phyloP scores from a whole-genome alignment of 2,888 invertebrate species.

The Caenorhabditis macrosperma region DNA sequence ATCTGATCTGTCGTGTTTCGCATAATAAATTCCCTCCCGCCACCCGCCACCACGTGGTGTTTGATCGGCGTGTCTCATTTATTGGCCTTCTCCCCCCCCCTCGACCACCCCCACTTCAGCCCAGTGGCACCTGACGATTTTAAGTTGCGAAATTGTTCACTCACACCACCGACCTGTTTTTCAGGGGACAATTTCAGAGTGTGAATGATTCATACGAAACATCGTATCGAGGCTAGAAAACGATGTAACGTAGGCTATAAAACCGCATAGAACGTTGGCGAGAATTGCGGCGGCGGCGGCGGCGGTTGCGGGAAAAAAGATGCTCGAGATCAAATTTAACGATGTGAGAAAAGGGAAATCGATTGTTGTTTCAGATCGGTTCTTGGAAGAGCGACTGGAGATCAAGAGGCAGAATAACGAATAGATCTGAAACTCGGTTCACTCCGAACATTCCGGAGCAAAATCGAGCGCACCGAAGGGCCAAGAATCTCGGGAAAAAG shows the following conservation, averaged over 20 bases:
- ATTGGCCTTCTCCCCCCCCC: constrained; percentile 16
- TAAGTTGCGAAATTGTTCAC: constrained; percentile 34
- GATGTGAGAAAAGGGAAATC: constrained; percentile 13
- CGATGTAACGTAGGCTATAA: constrained; percentile 39
- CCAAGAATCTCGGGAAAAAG: background rate
- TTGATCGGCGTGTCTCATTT: constrained; percentile 32
- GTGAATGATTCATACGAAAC: background rate
- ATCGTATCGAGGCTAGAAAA: background rate
- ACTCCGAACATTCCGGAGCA: too few species aligned
- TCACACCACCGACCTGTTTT: background rate
- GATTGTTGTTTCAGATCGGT: background rate
- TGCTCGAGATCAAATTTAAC: constrained; percentile 13
- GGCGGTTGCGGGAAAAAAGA: constrained; percentile 10
- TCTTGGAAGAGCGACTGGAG: background rate
- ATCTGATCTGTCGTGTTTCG: background rate
- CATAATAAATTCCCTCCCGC: constrained; percentile 22
- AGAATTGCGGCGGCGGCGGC: background rate
- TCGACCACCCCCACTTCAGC: constrained; percentile 34
- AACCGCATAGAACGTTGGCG: background rate
- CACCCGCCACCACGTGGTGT: constrained; percentile 29
- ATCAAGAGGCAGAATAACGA: background rate
- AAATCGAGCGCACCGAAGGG: background rate
- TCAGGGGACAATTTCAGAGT: background rate
- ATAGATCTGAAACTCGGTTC: background rate
- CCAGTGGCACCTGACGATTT: constrained; percentile 22